Evolutionary conservation across 2,888 invertebrate species (phyloP).

Genomic region (Philopedon plagiatum): DNA sequence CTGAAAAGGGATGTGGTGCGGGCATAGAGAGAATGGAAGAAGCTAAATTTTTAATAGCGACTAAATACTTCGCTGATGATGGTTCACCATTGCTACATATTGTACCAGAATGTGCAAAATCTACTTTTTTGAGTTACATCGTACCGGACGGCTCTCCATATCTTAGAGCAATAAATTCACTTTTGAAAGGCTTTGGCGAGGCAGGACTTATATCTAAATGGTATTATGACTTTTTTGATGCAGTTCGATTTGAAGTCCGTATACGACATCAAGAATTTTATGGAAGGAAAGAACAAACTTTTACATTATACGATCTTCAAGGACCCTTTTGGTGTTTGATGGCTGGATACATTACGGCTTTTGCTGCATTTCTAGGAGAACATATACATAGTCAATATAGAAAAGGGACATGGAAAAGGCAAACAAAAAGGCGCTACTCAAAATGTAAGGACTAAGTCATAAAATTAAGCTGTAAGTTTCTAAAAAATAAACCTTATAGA

Average conservation of each 20-base stretch:
- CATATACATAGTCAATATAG: neutral
- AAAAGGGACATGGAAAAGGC: neutral
- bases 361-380: neutral
- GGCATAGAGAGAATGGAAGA: constrained; percentile 10
- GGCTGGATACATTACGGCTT: neutral
- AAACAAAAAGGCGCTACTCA: neutral
- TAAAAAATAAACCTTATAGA: too few relatives aligned
- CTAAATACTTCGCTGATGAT: constrained; percentile 58
- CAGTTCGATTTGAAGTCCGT: neutral
- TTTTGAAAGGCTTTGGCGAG: constrained; percentile 62
- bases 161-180: constrained; percentile 62
- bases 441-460: too few relatives aligned
- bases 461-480: too few relatives aligned
- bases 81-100: constrained; percentile 66
- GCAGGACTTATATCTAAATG: constrained; percentile 66
- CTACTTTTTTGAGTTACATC: constrained; percentile 67
- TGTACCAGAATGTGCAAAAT: constrained; percentile 67
- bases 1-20: neutral
- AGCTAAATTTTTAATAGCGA: constrained; percentile 59
- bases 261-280: neutral
- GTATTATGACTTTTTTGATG: constrained; percentile 58
- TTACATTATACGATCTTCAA: neutral
- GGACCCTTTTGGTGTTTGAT: constrained; percentile 5
- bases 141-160: constrained; percentile 67
- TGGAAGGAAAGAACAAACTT: neutral